These are phyloP conservation scores for Phoeniculus purpureus DNA, from an alignment of 2,797 vertebrate species.

Conservation along the genomic window DNA sequence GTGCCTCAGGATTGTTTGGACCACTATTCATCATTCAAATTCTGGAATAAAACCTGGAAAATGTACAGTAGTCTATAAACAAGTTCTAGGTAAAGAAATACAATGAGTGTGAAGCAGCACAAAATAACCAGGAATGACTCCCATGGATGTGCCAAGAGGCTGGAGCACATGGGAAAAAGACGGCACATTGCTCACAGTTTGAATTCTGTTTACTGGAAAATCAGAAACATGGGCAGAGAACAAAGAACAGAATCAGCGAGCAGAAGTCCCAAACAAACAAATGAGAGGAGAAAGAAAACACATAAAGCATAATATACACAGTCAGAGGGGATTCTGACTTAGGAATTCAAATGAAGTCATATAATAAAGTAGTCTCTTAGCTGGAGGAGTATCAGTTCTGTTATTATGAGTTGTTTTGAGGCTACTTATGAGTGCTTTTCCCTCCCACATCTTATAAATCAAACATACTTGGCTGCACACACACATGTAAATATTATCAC, in stretches of 20 bases:
- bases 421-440: not conserved
- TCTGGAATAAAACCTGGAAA: slow-evolving; percentile 24
- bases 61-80: not conserved
- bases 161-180: not conserved
- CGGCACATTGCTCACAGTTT: not conserved
- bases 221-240: not conserved
- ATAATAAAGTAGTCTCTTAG: not conserved
- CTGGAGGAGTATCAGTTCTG: not conserved
- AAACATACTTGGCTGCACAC: not conserved
- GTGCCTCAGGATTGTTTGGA: slow-evolving; percentile 1
- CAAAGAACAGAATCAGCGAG: not conserved
- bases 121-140: not conserved
- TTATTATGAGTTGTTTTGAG: not conserved
- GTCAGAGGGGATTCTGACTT: not conserved
- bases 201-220: not conserved
- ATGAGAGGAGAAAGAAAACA: accelerated
- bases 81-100: not conserved
- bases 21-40: not conserved
- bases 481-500: not conserved
- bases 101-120: not conserved
- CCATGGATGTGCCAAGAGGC: not conserved
- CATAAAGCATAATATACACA: not conserved
- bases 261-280: not conserved
- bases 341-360: not conserved
- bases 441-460: not conserved